Conservation (phyloP, 2,888 invertebrate species). For the Azorinus chamasolen region DNA sequence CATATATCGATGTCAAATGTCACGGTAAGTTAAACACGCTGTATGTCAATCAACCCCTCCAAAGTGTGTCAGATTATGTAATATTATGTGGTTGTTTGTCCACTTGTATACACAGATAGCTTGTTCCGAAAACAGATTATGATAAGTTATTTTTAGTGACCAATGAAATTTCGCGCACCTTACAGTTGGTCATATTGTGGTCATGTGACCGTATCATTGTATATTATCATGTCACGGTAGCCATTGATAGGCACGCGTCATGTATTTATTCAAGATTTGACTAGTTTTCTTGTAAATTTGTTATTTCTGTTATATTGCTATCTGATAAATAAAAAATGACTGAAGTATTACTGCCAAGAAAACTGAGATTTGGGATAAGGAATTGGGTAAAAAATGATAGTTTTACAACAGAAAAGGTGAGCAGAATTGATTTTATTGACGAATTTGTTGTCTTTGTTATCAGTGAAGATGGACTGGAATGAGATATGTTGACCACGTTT, state of each 20-base stretch:
- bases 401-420: slow-evolving; percentile 47
- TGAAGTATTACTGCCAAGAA: slow-evolving; percentile 60
- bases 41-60: no score
- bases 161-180: slow-evolving; percentile 6
- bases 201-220: slow-evolving; percentile 8
- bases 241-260: background rate
- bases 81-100: no score
- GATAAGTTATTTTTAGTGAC: background rate
- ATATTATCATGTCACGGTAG: slow-evolving; percentile 5
- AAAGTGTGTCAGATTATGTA: no score
- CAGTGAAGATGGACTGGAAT: background rate
- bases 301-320: background rate
- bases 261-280: background rate
- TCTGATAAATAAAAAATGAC: slow-evolving; percentile 47
- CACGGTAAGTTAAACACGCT: no score
- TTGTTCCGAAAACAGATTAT: no score
- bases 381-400: slow-evolving; percentile 27
- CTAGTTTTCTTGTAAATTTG: background rate
- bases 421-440: background rate
- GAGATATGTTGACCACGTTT: no score
- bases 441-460: slow-evolving; percentile 1
- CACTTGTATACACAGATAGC: no score
- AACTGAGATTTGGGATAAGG: slow-evolving; percentile 51
- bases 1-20: no score
- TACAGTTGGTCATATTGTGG: slow-evolving; percentile 39